Percentiles rank a stretch among this genome's conserved stretches.
These are phyloP conservation scores for Antheraea assamensis DNA, from an alignment of 2,888 invertebrate species.

Conservation along the genomic window DNA sequence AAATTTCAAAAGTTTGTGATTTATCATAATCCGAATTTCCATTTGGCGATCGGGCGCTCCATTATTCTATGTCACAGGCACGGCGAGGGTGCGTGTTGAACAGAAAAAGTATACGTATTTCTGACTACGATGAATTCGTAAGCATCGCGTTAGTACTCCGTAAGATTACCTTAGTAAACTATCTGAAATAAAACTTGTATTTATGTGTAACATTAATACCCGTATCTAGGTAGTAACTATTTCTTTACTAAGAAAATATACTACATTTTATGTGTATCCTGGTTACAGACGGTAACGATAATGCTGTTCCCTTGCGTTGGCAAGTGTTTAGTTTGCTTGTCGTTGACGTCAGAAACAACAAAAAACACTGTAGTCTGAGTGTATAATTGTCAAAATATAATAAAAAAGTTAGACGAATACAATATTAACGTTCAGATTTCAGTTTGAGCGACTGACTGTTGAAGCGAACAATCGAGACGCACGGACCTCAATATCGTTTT, in stretches of 20 bases:
- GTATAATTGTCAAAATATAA: too few relatives aligned
- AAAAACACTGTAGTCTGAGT: neutral
- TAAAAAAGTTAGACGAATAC: too few relatives aligned
- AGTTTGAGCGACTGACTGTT: too few relatives aligned
- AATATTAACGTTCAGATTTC: too few relatives aligned
- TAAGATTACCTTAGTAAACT: slow-evolving; percentile 8
- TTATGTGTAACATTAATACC: slow-evolving; percentile 11
- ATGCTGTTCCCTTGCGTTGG: neutral
- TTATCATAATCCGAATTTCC: slow-evolving; percentile 80
- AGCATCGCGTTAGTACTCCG: slow-evolving; percentile 14
- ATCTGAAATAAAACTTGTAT: slow-evolving; percentile 14
- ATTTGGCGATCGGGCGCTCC: slow-evolving; percentile 75
- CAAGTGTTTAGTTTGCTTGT: neutral
- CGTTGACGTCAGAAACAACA: neutral
- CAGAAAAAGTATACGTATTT: slow-evolving; percentile 50
- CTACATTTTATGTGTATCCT: slow-evolving; percentile 9
- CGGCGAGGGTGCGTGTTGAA: slow-evolving; percentile 71
- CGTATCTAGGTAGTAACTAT: slow-evolving; percentile 1
- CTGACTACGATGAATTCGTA: slow-evolving; percentile 18
- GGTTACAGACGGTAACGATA: neutral
- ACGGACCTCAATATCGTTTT: too few relatives aligned
- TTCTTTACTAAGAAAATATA: slow-evolving; percentile 11
- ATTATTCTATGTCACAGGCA: slow-evolving; percentile 79
- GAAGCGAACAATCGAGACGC: too few relatives aligned
- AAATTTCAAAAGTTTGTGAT: slow-evolving; percentile 80